Evolutionary conservation across 2,797 vertebrate genomes (phyloP), one percentile per base, ranked within the genome.

Genomic region (Borostomias antarcticus): DNA sequence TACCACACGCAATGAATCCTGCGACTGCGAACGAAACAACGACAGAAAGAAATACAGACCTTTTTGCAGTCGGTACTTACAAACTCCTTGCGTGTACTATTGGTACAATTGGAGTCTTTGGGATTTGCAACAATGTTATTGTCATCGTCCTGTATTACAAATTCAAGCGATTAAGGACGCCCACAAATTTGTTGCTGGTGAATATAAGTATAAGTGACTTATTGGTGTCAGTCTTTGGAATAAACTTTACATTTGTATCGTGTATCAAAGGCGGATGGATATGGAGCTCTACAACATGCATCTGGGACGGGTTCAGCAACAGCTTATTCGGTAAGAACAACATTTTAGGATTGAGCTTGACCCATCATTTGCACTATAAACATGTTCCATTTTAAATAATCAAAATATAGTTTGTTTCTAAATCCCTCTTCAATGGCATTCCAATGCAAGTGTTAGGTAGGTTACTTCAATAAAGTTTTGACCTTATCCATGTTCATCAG

Each of bases 241-340:
- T 93, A 3, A 91, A 93, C 83, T 93, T 98, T 61, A 95, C 96
- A 26, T 94, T 98, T 62, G 88, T 88, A 48, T 93, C 96, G 77
- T 97, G 94, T 86, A 82, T 96, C 51, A 85, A 89, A 75, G 91
- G 92, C 68, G 86, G 92, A 47, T 95, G 96, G 96, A 86, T 90
- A 1, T 96, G 96, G 94, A 94, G 92, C 81, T 72, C 83, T 9
- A 85, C 89, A 32, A 94, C 94, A 17, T 96, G 96, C 89, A 73
- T 88, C 54, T 96, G 96, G 95, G 95, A 97, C 84, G 95, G 96
- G 62, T 97, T 97, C 92, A 94, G 94, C 92, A 94, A 94, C 93
- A 96, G 93, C 79, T 88, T 98, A 54, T 96, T 95, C 32, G 96
- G 97, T 99, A 81, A 93, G 95, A 32, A 23, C 48, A 25, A 47